Conservation (phyloP, 2,113 vertebrate genomes). For the Chloroceryle aenea region DNA sequence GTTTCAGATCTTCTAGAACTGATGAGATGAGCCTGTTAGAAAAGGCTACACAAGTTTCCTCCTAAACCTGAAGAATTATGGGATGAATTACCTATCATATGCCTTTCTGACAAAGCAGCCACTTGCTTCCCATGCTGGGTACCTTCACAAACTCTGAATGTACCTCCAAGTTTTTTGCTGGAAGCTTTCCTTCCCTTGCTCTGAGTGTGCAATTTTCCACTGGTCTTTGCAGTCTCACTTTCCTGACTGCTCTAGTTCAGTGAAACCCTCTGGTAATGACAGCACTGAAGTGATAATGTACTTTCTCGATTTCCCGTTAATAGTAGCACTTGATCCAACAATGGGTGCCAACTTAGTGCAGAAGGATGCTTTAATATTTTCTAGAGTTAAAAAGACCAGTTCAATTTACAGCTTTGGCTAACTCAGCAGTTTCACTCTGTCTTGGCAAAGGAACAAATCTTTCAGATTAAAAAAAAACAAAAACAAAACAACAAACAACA, state of each 20-base stretch:
- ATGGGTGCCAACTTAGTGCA: conserved; percentile 59
- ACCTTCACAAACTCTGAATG: background rate
- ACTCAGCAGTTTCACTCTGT: conserved; percentile 62
- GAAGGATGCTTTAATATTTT: conserved; percentile 68
- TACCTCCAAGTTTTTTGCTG: background rate
- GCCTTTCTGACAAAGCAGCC: background rate
- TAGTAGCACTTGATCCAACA: conserved; percentile 73
- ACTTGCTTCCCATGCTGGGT: background rate
- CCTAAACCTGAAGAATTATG: background rate
- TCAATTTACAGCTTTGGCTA: conserved; percentile 61
- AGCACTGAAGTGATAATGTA: conserved; percentile 70
- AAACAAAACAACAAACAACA: too few species aligned
- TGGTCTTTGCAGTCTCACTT: conserved; percentile 11
- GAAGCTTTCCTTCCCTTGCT: background rate
- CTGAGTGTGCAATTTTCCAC: background rate
- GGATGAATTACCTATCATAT: background rate
- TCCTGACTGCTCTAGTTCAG: conserved; percentile 33
- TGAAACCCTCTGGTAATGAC: conserved; percentile 68
- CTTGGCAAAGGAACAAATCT: conserved; percentile 41
- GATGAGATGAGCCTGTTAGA: background rate
- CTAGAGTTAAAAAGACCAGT: conserved; percentile 63
- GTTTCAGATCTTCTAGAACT: background rate
- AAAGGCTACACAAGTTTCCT: background rate
- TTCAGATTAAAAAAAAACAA: conserved; percentile 34
- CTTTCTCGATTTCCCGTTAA: conserved; percentile 69